Conservation (phyloP, 2,113 vertebrate species). For the Lampris incognitus region DNA sequence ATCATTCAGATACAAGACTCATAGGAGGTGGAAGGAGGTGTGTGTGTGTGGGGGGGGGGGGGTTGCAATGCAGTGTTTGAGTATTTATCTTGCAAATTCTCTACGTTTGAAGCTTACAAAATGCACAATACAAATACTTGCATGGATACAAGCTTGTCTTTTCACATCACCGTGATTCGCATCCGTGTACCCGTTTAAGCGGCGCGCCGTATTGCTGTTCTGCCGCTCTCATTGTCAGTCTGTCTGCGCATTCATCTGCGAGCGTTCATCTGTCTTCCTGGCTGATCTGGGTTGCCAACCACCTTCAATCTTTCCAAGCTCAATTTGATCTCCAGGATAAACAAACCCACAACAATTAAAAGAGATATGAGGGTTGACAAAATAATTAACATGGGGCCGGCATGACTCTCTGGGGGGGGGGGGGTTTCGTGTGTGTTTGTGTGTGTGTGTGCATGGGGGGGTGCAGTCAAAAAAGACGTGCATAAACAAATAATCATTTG, state of each 20-base stretch:
- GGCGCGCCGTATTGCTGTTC: slow-evolving; percentile 4
- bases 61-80: slow-evolving; percentile 30
- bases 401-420: slow-evolving; percentile 38
- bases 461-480: slow-evolving; percentile 57
- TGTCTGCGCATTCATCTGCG: slow-evolving; percentile 41
- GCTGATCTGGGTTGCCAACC: slow-evolving; percentile 66
- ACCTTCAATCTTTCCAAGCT: slow-evolving; percentile 65
- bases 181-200: slow-evolving; percentile 51
- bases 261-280: slow-evolving; percentile 64
- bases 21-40: background rate
- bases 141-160: too few species aligned
- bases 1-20: too few species aligned
- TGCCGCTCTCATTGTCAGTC: slow-evolving; percentile 36
- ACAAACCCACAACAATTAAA: slow-evolving; percentile 79
- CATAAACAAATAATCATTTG: slow-evolving; percentile 74
- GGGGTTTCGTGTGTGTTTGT: background rate
- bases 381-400: slow-evolving; percentile 78
- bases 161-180: background rate
- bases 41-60: background rate
- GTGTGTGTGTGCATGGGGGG: background rate
- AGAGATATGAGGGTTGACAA: slow-evolving; percentile 79
- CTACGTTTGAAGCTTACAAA: slow-evolving; percentile 27
- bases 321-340: slow-evolving; percentile 74
- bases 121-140: too few species aligned
- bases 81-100: slow-evolving; percentile 32